phyloP scores from a whole-genome alignment of 2,113 vertebrate species.

The Anoura caudifer region DNA sequence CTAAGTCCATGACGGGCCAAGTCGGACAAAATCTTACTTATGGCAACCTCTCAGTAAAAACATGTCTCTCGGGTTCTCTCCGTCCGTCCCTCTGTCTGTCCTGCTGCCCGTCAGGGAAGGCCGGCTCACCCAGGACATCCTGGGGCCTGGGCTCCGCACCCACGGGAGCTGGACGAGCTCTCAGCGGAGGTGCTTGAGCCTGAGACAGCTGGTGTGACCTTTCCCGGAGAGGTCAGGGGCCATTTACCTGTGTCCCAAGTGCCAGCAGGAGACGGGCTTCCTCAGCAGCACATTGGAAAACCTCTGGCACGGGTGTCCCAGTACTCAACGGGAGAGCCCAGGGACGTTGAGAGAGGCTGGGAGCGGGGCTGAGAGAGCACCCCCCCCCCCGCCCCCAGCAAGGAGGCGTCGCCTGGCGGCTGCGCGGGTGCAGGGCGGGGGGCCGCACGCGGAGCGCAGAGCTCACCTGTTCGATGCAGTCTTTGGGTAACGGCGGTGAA shows the following conservation, averaged over 20 bases:
- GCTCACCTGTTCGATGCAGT: conserved; percentile 95
- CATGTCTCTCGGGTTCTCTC: background rate
- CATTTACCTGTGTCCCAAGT: background rate
- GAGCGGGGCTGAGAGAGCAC: background rate
- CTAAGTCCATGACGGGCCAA: background rate
- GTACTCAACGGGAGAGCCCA: background rate
- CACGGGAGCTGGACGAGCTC: no score
- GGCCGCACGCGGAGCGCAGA: background rate
- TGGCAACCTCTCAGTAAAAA: background rate
- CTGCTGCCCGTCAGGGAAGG: background rate
- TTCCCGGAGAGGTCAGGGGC: no score
- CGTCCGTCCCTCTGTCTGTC: background rate
- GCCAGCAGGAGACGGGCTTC: background rate
- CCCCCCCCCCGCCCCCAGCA: no score
- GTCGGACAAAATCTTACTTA: conserved; percentile 11
- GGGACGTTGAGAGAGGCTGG: background rate
- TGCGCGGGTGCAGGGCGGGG: no score
- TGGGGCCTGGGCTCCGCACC: no score
- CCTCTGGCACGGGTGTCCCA: background rate
- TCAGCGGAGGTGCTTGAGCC: no score
- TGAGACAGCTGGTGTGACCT: no score
- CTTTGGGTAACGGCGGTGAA: conserved; percentile 92
- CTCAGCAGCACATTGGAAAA: background rate
- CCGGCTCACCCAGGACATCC: no score
- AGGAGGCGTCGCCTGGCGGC: no score